Evolutionary conservation across 2,888 invertebrate genomes (phyloP).

Genomic region (Carcina quercana): DNA sequence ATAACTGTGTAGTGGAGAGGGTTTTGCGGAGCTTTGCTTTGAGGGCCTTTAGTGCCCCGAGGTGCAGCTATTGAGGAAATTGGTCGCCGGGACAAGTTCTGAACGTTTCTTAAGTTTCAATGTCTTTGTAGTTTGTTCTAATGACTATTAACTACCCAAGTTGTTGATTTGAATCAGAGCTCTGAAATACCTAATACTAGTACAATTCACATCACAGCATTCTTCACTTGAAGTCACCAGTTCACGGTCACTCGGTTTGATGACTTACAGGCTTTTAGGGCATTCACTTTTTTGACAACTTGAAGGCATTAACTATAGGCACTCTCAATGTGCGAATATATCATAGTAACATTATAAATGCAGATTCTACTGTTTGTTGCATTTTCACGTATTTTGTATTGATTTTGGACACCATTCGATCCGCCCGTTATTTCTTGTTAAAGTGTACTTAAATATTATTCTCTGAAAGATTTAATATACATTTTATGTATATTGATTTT

Average conservation of each 20-base stretch:
- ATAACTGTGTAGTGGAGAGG: constrained; percentile 31
- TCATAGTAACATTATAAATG: too few relatives aligned
- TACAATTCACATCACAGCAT: neutral
- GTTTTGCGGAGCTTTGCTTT: constrained; percentile 19
- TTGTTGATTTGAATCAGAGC: neutral
- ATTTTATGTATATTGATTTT: too few relatives aligned
- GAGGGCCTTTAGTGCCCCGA: constrained; percentile 21
- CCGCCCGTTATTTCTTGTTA: too few relatives aligned
- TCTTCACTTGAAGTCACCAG: neutral
- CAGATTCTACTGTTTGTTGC: neutral
- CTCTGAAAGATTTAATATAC: too few relatives aligned
- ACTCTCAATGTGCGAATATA: too few relatives aligned
- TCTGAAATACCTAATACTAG: neutral
- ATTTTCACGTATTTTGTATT: too few relatives aligned
- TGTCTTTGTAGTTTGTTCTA: neutral
- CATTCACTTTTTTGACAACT: too few relatives aligned
- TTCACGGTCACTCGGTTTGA: too few relatives aligned
- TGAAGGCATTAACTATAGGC: too few relatives aligned
- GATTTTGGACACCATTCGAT: too few relatives aligned
- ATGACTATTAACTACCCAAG: neutral
- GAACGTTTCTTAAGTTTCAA: neutral
- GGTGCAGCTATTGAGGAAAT: neutral
- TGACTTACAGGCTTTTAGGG: too few relatives aligned
- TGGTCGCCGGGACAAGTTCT: neutral
- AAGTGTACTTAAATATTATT: too few relatives aligned